Evolutionary conservation across 2,888 invertebrate species (phyloP).

Genomic region (Sylvicola cinctus): DNA sequence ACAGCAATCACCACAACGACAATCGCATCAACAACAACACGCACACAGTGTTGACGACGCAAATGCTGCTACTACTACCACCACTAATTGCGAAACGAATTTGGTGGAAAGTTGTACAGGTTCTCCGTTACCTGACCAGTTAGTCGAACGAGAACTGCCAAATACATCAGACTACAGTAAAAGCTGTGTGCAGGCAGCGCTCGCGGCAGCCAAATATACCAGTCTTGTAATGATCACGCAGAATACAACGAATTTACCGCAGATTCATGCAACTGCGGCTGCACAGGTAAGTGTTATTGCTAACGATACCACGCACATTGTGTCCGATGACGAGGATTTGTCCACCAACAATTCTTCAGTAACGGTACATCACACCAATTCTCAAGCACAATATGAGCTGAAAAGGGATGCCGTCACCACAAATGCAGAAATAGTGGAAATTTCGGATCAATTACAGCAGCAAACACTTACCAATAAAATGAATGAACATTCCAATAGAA

Average conservation of each 20-base stretch:
- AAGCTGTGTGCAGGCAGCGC: slow-evolving; percentile 2
- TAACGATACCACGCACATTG: slow-evolving; percentile 51
- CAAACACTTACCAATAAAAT: no score
- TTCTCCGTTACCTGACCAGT: neutral
- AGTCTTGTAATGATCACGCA: slow-evolving; percentile 83
- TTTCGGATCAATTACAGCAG: no score
- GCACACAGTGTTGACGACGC: slow-evolving; percentile 16
- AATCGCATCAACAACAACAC: neutral
- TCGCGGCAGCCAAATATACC: slow-evolving; percentile 47
- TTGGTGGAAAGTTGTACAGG: slow-evolving; percentile 1
- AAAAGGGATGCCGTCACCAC: slow-evolving; percentile 12
- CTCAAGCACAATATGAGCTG: slow-evolving; percentile 27
- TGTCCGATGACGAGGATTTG: slow-evolving; percentile 30
- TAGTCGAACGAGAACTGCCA: neutral
- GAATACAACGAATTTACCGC: slow-evolving; percentile 24
- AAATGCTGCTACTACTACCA: slow-evolving; percentile 20
- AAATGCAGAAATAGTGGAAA: slow-evolving; percentile 22
- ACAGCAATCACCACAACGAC: slow-evolving; percentile 1
- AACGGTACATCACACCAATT: slow-evolving; percentile 43
- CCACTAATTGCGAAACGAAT: slow-evolving; percentile 8
- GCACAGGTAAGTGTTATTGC: slow-evolving; percentile 51
- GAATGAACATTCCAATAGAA: no score
- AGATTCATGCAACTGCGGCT: no score
- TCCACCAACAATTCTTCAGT: no score
- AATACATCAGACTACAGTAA: neutral